A percentile compares a stretch with the other conserved stretches of the same genome.
Conservation (phyloP, 2,888 invertebrate genomes). For the Platycnemis pennipes region DNA sequence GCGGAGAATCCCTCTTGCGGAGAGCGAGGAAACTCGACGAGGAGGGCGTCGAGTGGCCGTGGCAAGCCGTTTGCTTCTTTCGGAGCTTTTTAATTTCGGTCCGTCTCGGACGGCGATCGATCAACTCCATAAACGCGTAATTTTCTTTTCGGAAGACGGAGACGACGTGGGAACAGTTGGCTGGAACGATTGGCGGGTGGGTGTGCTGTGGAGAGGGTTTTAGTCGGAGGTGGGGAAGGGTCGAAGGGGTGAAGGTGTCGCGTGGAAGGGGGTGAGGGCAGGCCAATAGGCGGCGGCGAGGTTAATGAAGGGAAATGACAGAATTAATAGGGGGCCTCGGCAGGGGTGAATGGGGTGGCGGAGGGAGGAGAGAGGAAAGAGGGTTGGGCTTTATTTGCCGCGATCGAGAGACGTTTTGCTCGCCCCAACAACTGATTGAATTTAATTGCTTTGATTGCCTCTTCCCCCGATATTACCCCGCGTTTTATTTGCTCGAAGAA, state of each 20-base stretch:
- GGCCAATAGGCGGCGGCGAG: background rate
- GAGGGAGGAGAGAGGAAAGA: background rate
- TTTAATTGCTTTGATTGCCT: background rate
- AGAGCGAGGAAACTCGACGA: background rate
- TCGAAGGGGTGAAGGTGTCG: background rate
- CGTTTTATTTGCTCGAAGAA: background rate
- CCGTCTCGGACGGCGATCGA: background rate
- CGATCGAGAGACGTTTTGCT: background rate
- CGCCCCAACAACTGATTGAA: constrained; percentile 2
- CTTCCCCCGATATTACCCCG: background rate
- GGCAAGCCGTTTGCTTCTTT: background rate
- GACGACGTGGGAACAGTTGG: background rate
- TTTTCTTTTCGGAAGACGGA: background rate
- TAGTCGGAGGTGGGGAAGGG: background rate
- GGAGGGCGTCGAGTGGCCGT: background rate
- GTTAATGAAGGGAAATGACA: constrained; percentile 17
- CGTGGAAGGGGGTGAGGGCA: background rate
- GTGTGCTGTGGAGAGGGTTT: too few species aligned
- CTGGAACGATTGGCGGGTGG: background rate
- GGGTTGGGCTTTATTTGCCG: background rate
- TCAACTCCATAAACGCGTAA: background rate
- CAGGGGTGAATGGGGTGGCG: background rate
- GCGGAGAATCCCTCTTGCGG: background rate
- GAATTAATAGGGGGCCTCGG: constrained; percentile 18
- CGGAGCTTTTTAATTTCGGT: background rate